These are phyloP conservation scores for Neotoma lepida DNA, from an alignment of 2,113 vertebrate genomes.

Conservation along the genomic window DNA sequence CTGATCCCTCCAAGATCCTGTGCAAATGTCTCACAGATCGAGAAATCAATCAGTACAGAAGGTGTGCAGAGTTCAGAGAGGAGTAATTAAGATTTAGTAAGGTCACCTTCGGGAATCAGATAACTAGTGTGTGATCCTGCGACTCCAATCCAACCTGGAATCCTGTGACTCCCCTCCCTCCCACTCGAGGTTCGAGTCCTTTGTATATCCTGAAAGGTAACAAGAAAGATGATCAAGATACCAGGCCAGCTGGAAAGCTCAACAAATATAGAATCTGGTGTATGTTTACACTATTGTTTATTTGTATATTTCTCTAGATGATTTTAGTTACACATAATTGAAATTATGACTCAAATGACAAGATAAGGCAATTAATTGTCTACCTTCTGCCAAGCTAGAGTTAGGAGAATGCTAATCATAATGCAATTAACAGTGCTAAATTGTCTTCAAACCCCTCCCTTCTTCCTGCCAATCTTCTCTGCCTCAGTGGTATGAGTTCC, in stretches of 20 bases:
- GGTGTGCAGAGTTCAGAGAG: neutral
- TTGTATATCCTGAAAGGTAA: neutral
- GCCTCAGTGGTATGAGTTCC: neutral
- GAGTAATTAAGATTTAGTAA: neutral
- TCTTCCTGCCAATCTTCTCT: neutral
- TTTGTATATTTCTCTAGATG: neutral
- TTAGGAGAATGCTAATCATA: neutral
- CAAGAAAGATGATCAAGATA: neutral
- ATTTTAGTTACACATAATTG: slow-evolving; percentile 4
- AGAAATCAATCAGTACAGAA: neutral
- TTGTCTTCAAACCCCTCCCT: neutral
- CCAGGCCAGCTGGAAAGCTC: neutral
- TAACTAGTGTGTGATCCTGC: neutral
- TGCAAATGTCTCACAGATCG: neutral
- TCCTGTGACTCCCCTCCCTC: neutral
- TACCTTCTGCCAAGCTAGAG: neutral
- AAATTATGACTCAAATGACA: neutral
- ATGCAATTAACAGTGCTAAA: neutral
- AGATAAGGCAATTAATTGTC: neutral
- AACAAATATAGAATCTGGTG: neutral
- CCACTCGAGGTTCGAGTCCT: neutral
- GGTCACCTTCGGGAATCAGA: neutral
- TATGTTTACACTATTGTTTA: neutral
- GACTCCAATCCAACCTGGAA: neutral
- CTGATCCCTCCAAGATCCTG: neutral